Percentiles rank a stretch among this genome's conserved stretches.
phyloP scores from a whole-genome alignment of 2,113 vertebrate genomes.

The Nesoenas mayeri region DNA sequence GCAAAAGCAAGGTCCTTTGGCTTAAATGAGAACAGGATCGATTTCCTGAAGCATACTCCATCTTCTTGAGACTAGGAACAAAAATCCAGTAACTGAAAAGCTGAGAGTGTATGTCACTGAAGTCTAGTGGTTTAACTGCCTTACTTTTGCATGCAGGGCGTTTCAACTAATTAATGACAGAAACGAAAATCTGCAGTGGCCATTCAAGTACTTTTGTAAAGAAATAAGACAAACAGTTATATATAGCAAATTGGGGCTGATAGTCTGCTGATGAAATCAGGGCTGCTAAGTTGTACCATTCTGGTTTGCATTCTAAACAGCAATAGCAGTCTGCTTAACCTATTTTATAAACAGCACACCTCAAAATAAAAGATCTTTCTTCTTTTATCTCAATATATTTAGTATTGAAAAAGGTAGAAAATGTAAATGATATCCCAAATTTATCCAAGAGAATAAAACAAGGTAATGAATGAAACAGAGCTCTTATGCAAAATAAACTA shows the following conservation, averaged over 20 bases:
- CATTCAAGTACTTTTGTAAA: background rate
- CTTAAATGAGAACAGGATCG: background rate
- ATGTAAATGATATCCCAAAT: background rate
- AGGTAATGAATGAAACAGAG: background rate
- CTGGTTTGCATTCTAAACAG: background rate
- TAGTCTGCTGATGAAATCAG: background rate
- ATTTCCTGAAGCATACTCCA: slow-evolving; percentile 6
- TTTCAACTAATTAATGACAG: background rate
- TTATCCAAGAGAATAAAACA: background rate
- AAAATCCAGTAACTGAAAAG: background rate
- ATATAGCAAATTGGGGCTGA: background rate
- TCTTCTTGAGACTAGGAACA: background rate
- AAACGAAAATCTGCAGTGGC: background rate
- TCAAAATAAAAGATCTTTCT: background rate
- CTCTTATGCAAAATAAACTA: background rate
- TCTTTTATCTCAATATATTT: background rate
- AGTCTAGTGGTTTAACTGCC: background rate
- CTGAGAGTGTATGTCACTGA: background rate
- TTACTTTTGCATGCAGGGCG: background rate
- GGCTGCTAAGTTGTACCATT: background rate
- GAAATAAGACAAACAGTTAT: background rate
- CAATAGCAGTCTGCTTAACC: background rate
- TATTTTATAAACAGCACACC: background rate
- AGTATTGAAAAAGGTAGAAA: background rate
- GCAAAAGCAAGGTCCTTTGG: background rate